Percentiles rank a stretch among this genome's conserved stretches.
These are phyloP conservation scores for Coenobita brevimanus DNA, from an alignment of 1,140 invertebrate species.

Conservation along the genomic window DNA sequence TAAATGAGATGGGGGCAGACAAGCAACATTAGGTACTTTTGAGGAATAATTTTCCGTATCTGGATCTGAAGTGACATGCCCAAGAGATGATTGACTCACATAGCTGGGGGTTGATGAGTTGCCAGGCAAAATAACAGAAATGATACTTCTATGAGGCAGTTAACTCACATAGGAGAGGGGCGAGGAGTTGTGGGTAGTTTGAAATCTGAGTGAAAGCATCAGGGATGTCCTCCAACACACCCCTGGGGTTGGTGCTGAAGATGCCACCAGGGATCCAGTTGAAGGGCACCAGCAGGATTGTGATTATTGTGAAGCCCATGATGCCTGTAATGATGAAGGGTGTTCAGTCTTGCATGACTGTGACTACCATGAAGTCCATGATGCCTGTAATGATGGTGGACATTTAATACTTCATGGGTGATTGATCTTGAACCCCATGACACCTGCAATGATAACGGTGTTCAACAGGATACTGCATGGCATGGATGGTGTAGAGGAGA, in stretches of 20 bases:
- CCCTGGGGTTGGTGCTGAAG: conserved; percentile 84
- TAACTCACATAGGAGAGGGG: conserved; percentile 80
- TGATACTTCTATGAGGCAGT: too few relatives aligned
- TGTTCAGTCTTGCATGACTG: conserved; percentile 74
- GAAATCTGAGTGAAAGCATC: conserved; percentile 89
- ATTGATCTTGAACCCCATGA: conserved; percentile 92
- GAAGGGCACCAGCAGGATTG: conserved; percentile 85
- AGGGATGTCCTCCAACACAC: conserved; percentile 88
- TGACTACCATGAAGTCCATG: conserved; percentile 88
- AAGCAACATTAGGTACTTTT: too few relatives aligned
- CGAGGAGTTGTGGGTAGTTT: conserved; percentile 79
- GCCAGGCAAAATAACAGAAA: too few relatives aligned
- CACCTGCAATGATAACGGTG: too few relatives aligned
- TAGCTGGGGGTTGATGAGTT: too few relatives aligned
- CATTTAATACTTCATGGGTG: conserved; percentile 75
- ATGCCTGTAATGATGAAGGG: conserved; percentile 77
- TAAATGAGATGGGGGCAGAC: too few relatives aligned
- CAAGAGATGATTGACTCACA: too few relatives aligned
- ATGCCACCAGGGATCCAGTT: conserved; percentile 87
- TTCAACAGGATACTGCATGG: too few relatives aligned
- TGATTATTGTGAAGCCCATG: conserved; percentile 88
- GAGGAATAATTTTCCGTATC: too few relatives aligned
- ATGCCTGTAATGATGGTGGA: conserved; percentile 77
- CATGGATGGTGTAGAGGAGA: too few relatives aligned
- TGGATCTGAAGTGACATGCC: too few relatives aligned